phyloP scores from a whole-genome alignment of 2,113 vertebrate genomes.

The Oncorhynchus keta region DNA sequence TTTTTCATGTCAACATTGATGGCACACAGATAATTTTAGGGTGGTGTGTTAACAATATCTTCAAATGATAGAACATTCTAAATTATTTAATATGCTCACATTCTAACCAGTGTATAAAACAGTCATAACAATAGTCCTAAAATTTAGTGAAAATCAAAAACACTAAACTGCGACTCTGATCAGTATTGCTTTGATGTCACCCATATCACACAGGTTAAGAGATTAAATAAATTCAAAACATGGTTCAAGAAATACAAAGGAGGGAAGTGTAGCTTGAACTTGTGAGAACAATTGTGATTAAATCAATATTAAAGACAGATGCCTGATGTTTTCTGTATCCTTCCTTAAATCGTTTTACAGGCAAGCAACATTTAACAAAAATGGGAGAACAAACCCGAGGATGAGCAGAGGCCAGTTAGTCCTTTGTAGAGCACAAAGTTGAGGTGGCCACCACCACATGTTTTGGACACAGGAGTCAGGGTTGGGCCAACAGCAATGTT shows the following conservation, averaged over 20 bases:
- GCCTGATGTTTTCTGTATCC: slow-evolving; percentile 32
- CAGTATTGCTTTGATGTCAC: slow-evolving; percentile 51
- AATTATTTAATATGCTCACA: neutral
- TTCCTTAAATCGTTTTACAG: slow-evolving; percentile 30
- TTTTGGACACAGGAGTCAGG: slow-evolving; percentile 33
- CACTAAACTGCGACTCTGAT: neutral
- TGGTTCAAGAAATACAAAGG: slow-evolving; percentile 29
- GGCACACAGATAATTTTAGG: neutral
- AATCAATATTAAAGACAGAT: slow-evolving; percentile 8
- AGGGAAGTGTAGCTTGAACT: slow-evolving; percentile 18
- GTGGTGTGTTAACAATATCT: neutral
- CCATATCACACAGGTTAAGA: slow-evolving; percentile 5
- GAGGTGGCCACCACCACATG: slow-evolving; percentile 45
- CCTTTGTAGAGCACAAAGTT: slow-evolving; percentile 25
- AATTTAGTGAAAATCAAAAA: neutral
- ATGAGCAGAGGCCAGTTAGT: slow-evolving; percentile 33
- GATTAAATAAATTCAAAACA: slow-evolving; percentile 21
- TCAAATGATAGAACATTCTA: neutral
- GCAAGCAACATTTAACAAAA: slow-evolving; percentile 36
- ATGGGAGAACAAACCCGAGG: slow-evolving; percentile 29
- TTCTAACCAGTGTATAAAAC: neutral
- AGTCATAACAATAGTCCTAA: slow-evolving; percentile 1
- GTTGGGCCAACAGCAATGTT: neutral
- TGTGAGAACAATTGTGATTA: slow-evolving; percentile 4
- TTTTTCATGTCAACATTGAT: neutral